A percentile compares a stretch with the other conserved stretches of the same genome.
Conservation (phyloP, 2,797 vertebrate species). For the Myotis myotis region DNA sequence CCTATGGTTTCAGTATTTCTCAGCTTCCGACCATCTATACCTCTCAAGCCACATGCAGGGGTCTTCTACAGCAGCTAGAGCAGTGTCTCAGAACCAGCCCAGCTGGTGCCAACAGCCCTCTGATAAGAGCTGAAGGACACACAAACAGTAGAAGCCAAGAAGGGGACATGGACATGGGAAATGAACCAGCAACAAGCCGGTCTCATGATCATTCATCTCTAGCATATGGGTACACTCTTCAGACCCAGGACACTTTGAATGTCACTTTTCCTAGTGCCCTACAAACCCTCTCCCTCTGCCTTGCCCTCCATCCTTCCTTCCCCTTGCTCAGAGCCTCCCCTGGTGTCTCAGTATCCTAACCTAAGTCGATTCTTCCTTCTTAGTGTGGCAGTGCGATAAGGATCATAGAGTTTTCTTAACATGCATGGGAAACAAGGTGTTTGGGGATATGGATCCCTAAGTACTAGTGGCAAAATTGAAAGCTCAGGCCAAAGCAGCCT, state of each 20-base stretch:
- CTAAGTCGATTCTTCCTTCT: not conserved
- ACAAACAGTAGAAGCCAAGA: not conserved
- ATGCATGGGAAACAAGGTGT: not conserved
- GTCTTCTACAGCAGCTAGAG: not conserved
- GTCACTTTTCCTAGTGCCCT: constrained; percentile 78
- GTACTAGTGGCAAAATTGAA: not conserved
- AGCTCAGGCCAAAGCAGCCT: not conserved
- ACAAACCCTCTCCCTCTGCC: not conserved
- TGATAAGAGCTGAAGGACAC: not conserved
- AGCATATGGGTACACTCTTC: constrained; percentile 93
- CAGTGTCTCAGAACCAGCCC: not conserved
- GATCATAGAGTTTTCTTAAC: not conserved
- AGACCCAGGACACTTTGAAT: constrained; percentile 94
- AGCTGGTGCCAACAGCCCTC: not conserved
- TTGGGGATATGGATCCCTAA: not conserved
- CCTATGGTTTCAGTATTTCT: not conserved
- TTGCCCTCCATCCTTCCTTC: not conserved
- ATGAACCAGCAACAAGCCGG: constrained; percentile 58
- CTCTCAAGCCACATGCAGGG: not conserved
- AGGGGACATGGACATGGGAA: not conserved
- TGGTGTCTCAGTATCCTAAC: not conserved
- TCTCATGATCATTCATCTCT: constrained; percentile 90
- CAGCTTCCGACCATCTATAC: not conserved
- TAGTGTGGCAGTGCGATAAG: not conserved
- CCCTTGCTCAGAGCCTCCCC: not conserved